Conservation (phyloP, 2,113 vertebrate genomes). For the Rhinolophus ferrumequinum region DNA sequence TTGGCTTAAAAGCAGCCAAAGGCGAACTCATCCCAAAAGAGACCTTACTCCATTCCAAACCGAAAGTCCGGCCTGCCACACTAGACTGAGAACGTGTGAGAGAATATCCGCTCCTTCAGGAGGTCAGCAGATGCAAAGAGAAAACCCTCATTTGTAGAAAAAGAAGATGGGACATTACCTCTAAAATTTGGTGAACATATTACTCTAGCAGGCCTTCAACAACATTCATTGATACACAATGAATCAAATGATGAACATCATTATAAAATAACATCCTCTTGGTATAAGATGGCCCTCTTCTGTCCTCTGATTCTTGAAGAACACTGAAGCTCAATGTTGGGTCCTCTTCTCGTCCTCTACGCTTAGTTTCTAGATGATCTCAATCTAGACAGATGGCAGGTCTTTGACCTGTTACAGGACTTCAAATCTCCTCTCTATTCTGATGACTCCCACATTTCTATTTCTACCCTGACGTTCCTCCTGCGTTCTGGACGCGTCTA, state of each 20-base stretch:
- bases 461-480: not conserved
- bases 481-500: not conserved
- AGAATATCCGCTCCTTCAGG: not conserved
- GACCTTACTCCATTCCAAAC: not conserved
- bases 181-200: not conserved
- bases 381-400: not conserved
- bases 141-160: not conserved
- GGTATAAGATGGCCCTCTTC: not conserved
- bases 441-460: not conserved
- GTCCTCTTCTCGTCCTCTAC: not conserved
- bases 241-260: not conserved
- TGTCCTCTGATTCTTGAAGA: not conserved
- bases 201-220: not conserved
- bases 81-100: not conserved
- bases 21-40: not conserved
- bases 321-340: not conserved
- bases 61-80: not conserved
- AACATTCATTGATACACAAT: not conserved
- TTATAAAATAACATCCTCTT: not conserved
- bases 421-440: not conserved
- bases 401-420: not conserved
- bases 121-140: not conserved
- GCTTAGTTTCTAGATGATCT: not conserved
- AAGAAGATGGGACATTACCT: not conserved
- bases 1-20: not conserved